Evolutionary conservation across 2,113 vertebrate species (phyloP), one percentile per base, ranked within the genome.

Genomic region (Campylomormyrus tamandua): DNA sequence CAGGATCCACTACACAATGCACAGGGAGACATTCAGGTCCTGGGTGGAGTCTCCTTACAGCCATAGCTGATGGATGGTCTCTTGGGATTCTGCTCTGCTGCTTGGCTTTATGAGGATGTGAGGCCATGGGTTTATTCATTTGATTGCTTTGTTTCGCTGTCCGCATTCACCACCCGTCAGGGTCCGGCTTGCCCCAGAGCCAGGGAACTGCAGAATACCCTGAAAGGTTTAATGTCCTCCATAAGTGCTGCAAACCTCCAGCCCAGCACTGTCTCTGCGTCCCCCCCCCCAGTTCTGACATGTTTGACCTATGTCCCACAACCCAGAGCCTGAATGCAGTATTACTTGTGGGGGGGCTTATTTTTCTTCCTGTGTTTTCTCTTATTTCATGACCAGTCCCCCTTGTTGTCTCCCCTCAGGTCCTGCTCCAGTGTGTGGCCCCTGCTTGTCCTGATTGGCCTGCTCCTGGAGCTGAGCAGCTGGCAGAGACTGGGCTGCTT

Each of bases 61-160:
- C 93, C 98, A 99, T 0, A 90, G 96, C 97, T 0, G 98, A 99
- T 93, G 98, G 98, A 98, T 99, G 98, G 98, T 99, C 98, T 2
- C 92, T 99, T 83, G 98, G 98, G 90, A 95, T 99, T 62, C 93
- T 99, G 89, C 95, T 99, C 90, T 99, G 97, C 0, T 96, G 97
- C 91, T 92, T 99, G 96, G 96, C 96, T 92, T 96, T 95, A n/a
- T 97, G 98, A 27, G 48, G 17, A 48, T 27, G 5, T 39, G 27
- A 52, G 10, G 27, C 10, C 2, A 3, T 87, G n/a, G 31, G 11
- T 15, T 48, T 35, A 35, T 87, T 87, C 49, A 7, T 50, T 2
- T 31, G 3, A 5, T 31, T 87, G 49, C 31, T 31, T n/a, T 46
- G 21, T n/a, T 31, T 50, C 52, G 13, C 27, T 27, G 11, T 35